phyloP scores from a whole-genome alignment of 2,888 invertebrate species.

The Polia nebulosa region DNA sequence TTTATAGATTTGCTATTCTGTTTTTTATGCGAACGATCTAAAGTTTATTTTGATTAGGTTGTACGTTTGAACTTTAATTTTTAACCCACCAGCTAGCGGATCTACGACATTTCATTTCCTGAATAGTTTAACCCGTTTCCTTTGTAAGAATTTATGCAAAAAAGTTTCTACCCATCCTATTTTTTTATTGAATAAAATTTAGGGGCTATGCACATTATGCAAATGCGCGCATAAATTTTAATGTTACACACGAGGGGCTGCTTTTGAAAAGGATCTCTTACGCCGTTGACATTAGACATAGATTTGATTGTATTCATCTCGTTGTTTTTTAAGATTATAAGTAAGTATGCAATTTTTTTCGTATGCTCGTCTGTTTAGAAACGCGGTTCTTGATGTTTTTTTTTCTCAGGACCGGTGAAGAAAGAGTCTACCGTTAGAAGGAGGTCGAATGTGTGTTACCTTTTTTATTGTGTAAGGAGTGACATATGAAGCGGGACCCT shows the following conservation, averaged over 20 bases:
- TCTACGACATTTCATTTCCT: slow-evolving; percentile 89
- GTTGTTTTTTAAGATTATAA: slow-evolving; percentile 82
- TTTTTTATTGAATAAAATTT: slow-evolving; percentile 91
- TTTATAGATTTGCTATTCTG: slow-evolving; percentile 69
- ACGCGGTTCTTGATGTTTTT: slow-evolving; percentile 84
- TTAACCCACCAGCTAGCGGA: slow-evolving; percentile 78
- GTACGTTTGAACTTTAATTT: slow-evolving; percentile 74
- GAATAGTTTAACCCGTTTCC: slow-evolving; percentile 90
- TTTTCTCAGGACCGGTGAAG: slow-evolving; percentile 86
- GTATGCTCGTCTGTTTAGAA: slow-evolving; percentile 77
- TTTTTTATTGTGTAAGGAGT: slow-evolving; percentile 86
- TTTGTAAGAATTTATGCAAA: slow-evolving; percentile 91
- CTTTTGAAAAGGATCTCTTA: slow-evolving; percentile 70
- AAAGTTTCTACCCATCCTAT: slow-evolving; percentile 91
- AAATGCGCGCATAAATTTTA: slow-evolving; percentile 91
- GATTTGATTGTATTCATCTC: slow-evolving; percentile 66
- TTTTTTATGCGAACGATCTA: slow-evolving; percentile 70
- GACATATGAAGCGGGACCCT: slow-evolving; percentile 89
- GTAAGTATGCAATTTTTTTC: slow-evolving; percentile 88
- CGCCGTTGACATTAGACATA: slow-evolving; percentile 62
- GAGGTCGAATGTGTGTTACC: slow-evolving; percentile 78
- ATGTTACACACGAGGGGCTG: slow-evolving; percentile 73
- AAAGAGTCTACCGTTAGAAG: slow-evolving; percentile 86
- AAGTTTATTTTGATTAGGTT: slow-evolving; percentile 67
- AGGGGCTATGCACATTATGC: slow-evolving; percentile 91